Base-by-base conservation (phyloP, 1,140 invertebrate genomes). In the Gryllus bimaculatus region DNA sequence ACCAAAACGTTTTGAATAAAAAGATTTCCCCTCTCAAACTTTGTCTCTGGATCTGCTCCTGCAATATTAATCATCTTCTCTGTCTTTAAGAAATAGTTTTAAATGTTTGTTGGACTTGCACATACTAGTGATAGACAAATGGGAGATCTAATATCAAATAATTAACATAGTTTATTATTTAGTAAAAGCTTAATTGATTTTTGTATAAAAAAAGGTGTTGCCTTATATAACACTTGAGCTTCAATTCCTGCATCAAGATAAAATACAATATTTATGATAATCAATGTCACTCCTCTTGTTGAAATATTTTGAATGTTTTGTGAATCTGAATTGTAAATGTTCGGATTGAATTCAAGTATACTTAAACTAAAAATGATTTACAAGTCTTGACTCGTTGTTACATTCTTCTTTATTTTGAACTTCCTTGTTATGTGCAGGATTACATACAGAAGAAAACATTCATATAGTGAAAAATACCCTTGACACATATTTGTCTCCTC, bases 401-500 rank as follows among this genome's bases (percentile, higher is more conserved):
- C 66, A 73, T 73, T 13, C 1, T 73, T 73, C 66, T 21, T 20
- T 74, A 8, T 74, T 10, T 74, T 20, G 39, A 74, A 10, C 20
- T 20, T 7, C n/a, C n/a, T 76, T 39, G 12, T 15, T 76, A 18
- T 21, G 39, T 12, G 7, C 47, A 77, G 79, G 78, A 47, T 20
- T 73, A 18, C 48, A 78, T 18, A 78, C 47, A 49, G 77, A 49
- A 78, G 48, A 54, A 49, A 49, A 39, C n/a, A 47, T 8, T 7
- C 48, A 78, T 73, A 82, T 88, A 21, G 85, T 86, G 54, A 84
- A 84, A 81, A 84, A 86, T 82, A 83, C 91, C 8, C 82, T 92
- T 26, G 83, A 87, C 73, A 84, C 85, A 39, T 91, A 92, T 83
- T 85, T 88, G 49, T 85, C 87, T 54, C 83, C 86, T 21, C 86